These are phyloP conservation scores for Phortica okadai DNA, from an alignment of 2,888 invertebrate species.

Conservation along the genomic window DNA sequence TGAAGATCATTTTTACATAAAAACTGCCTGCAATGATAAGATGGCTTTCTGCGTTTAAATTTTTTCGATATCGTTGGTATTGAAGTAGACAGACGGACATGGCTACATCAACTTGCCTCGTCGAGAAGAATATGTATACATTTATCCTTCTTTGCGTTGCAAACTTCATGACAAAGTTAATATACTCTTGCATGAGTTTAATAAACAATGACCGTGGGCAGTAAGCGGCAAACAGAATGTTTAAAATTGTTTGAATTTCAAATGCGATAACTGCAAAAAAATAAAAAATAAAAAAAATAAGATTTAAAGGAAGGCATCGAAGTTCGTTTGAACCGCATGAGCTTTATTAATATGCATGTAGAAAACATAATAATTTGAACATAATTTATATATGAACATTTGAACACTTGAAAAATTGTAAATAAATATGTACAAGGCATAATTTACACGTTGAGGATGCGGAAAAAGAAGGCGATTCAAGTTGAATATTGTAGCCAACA, in stretches of 20 bases:
- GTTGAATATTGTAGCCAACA: conserved; percentile 54
- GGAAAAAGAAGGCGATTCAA: conserved; percentile 40
- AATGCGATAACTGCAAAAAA: conserved; percentile 40
- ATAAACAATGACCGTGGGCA: conserved; percentile 46
- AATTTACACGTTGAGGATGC: conserved; percentile 66
- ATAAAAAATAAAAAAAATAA: background rate
- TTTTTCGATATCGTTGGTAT: no score
- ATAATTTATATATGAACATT: conserved; percentile 60
- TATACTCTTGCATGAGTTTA: background rate
- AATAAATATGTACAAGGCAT: conserved; percentile 65
- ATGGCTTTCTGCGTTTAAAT: no score
- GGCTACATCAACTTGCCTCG: no score
- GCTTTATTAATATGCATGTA: conserved; percentile 24
- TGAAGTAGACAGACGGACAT: no score
- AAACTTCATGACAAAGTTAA: no score
- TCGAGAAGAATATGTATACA: no score
- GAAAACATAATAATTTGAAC: conserved; percentile 65
- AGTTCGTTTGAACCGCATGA: no score
- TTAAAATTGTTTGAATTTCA: conserved; percentile 51
- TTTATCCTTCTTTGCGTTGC: no score
- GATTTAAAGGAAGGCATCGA: conserved; percentile 36
- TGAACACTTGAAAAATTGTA: conserved; percentile 54
- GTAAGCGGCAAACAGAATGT: conserved; percentile 19
- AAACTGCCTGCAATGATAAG: no score
- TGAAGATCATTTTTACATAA: no score